These are phyloP conservation scores for Cassiopea xamachana DNA, from an alignment of 30 jellyfish, hydroid and myxozoan genomes.

Conservation along the genomic window DNA sequence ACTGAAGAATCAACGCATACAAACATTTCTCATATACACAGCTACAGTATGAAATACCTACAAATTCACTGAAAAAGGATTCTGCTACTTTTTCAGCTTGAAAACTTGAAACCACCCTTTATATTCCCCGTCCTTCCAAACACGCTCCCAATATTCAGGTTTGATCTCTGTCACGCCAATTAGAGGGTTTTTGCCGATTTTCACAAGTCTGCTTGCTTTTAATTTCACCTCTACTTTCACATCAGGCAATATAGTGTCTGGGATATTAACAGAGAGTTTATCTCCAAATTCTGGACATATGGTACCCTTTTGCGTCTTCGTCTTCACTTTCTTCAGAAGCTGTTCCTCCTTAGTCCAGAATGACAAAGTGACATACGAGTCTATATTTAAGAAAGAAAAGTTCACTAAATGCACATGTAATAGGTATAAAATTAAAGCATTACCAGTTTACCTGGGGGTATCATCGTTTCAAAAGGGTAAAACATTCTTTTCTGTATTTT, in stretches of 20 bases:
- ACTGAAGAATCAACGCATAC: no score
- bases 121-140: conserved; percentile 58
- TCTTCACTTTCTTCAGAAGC: conserved; percentile 63
- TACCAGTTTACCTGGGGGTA: no score
- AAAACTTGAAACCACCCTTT: conserved; percentile 79
- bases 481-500: no score
- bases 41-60: no score
- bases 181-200: conserved; percentile 46
- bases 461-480: no score
- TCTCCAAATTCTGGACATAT: conserved; percentile 80
- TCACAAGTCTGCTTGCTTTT: conserved; percentile 61
- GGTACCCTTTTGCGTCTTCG: conserved; percentile 73
- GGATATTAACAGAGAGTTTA: conserved; percentile 49
- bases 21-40: no score
- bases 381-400: conserved; percentile 32
- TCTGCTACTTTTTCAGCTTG: no score
- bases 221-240: conserved; percentile 53
- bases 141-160: conserved; percentile 87
- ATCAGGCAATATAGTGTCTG: conserved; percentile 89
- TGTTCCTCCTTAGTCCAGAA: conserved; percentile 76
- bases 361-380: conserved; percentile 83
- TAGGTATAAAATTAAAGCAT: no score
- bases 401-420: background rate
- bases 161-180: conserved; percentile 64
- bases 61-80: no score